A percentile compares a stretch with the other conserved stretches of the same genome.
Evolutionary conservation across 30 jellyfish, hydroid and myxozoan species (phyloP).

Genomic region (Hydra vulgaris): DNA sequence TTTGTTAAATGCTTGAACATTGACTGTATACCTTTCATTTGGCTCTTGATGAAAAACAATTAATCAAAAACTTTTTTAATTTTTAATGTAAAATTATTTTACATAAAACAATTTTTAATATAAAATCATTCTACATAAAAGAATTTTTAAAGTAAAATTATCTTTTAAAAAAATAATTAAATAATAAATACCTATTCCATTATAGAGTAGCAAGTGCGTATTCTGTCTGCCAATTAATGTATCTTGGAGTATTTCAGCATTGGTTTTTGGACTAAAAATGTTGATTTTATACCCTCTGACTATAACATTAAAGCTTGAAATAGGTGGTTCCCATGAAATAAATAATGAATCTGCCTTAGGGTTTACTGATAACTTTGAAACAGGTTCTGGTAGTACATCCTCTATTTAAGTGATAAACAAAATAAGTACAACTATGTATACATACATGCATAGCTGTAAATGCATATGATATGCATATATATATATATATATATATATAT

Average conservation of each 20-base stretch:
- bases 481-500: too few species aligned
- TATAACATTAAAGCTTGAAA: constrained; percentile 20
- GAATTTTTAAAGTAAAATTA: too few species aligned
- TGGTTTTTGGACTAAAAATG: constrained; percentile 15
- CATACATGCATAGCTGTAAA: too few species aligned
- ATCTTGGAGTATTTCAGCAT: not conserved
- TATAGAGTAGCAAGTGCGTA: constrained; percentile 4
- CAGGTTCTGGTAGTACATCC: constrained; percentile 42
- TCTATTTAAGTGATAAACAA: constrained; percentile 12
- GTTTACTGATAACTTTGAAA: constrained; percentile 13
- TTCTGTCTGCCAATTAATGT: constrained; percentile 17
- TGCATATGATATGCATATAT: too few species aligned
- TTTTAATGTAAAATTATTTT: too few species aligned
- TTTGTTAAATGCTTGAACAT: constrained; percentile 20
- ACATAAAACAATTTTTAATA: not conserved
- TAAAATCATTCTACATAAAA: not conserved
- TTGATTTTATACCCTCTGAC: constrained; percentile 59
- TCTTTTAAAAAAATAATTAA: too few species aligned
- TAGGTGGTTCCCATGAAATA: constrained; percentile 60
- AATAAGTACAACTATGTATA: not conserved
- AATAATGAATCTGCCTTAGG: constrained; percentile 36
- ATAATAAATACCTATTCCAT: constrained; percentile 30
- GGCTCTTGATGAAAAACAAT: constrained; percentile 28
- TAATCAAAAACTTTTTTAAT: too few species aligned
- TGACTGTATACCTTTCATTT: constrained; percentile 16